Evolutionary conservation across 1,140 invertebrate genomes (phyloP).

Genomic region (Stegodyphus dumicola): DNA sequence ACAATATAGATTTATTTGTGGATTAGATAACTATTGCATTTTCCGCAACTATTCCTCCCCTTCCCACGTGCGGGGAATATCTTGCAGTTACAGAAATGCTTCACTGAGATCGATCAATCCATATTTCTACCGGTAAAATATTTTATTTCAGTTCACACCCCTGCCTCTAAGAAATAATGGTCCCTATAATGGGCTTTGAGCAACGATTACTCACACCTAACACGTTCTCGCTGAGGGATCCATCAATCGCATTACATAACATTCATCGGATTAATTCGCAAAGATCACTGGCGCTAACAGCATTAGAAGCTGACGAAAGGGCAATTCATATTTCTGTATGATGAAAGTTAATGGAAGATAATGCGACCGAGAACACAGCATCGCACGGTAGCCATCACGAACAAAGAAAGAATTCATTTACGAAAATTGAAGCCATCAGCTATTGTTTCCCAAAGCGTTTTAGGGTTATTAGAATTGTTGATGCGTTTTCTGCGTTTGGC

Average conservation of each 20-base stretch:
- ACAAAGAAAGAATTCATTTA: slow-evolving; percentile 61
- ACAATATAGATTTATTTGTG: too few relatives aligned
- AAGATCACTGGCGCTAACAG: slow-evolving; percentile 54
- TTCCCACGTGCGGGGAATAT: too few relatives aligned
- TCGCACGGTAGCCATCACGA: slow-evolving; percentile 57
- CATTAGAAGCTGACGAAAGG: slow-evolving; percentile 59
- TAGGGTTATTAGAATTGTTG: slow-evolving; percentile 59
- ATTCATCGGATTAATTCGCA: slow-evolving; percentile 57
- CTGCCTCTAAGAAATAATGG: slow-evolving; percentile 47
- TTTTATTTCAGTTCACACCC: slow-evolving; percentile 57
- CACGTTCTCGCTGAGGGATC: slow-evolving; percentile 39
- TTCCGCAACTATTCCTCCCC: too few relatives aligned
- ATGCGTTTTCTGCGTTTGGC: slow-evolving; percentile 28
- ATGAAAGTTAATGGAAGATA: slow-evolving; percentile 59
- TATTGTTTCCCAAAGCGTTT: slow-evolving; percentile 58
- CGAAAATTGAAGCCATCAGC: slow-evolving; percentile 59
- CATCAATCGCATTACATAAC: slow-evolving; percentile 61
- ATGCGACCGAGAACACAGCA: slow-evolving; percentile 56
- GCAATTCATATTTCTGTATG: slow-evolving; percentile 59
- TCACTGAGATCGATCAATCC: background rate
- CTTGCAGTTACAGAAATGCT: background rate
- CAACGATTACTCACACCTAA: slow-evolving; percentile 55
- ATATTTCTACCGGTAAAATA: slow-evolving; percentile 17
- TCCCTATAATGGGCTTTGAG: slow-evolving; percentile 48
- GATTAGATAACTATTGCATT: too few relatives aligned